Conservation (phyloP, 2,113 vertebrate species). For the Ascaphus truei region DNA sequence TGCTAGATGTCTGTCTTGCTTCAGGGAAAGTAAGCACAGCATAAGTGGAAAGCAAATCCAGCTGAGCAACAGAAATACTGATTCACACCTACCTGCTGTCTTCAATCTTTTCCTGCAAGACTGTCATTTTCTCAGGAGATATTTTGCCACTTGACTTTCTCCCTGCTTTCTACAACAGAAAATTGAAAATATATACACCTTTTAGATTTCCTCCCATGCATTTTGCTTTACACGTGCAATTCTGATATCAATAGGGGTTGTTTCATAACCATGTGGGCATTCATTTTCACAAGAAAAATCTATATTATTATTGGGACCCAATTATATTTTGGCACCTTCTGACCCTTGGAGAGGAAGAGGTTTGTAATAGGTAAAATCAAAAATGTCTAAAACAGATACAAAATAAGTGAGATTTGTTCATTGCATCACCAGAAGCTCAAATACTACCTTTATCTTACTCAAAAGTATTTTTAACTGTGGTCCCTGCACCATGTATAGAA, state of each 20-base stretch:
- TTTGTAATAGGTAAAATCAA: no score
- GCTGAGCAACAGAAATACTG: conserved; percentile 40
- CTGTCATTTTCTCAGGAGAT: conserved; percentile 50
- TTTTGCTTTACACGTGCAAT: background rate
- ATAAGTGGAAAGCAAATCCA: conserved; percentile 35
- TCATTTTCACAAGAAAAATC: background rate
- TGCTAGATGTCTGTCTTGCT: background rate
- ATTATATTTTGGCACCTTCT: background rate
- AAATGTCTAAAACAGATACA: no score
- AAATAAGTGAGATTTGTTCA: no score
- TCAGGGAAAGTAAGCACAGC: conserved; percentile 15
- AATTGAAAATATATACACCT: background rate
- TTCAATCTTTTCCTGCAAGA: conserved; percentile 49
- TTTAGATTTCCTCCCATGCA: background rate
- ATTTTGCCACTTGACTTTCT: conserved; percentile 51
- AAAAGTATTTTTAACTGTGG: no score
- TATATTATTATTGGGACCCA: background rate
- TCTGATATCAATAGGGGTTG: background rate
- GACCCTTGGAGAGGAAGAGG: no score
- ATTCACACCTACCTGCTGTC: conserved; percentile 57
- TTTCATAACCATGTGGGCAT: background rate
- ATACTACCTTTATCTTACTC: no score
- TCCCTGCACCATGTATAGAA: no score
- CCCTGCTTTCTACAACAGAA: conserved; percentile 40
- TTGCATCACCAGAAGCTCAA: no score